Conservation (phyloP, 2,797 vertebrate genomes). For the Galaxias olidus region DNA sequence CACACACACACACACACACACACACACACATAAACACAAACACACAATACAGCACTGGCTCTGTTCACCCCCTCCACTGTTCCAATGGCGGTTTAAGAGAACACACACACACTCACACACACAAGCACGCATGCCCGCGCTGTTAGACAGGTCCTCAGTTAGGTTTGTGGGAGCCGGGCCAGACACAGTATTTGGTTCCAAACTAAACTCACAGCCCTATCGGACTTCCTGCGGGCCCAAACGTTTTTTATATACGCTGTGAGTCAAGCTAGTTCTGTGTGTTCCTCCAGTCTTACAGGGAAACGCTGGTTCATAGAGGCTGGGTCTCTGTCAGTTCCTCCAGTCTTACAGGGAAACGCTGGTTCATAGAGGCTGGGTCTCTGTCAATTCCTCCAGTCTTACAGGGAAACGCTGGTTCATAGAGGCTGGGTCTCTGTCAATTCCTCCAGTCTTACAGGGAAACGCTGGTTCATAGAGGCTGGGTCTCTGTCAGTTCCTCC, state of each 20-base stretch:
- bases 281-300: no score
- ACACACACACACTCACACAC: slow-evolving; percentile 15
- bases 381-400: no score
- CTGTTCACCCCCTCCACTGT: no score
- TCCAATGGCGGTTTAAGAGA: slow-evolving; percentile 20
- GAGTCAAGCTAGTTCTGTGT: background rate
- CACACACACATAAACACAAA: background rate
- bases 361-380: no score
- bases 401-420: no score
- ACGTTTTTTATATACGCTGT: slow-evolving; percentile 12
- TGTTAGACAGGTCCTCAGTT: slow-evolving; percentile 28
- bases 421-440: no score
- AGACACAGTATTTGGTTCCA: slow-evolving; percentile 8
- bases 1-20: slow-evolving; percentile 7
- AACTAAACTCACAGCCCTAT: slow-evolving; percentile 37
- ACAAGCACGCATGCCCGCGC: background rate
- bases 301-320: no score
- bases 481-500: no score
- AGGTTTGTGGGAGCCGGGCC: slow-evolving; percentile 8
- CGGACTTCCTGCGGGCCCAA: background rate
- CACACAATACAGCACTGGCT: background rate
- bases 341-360: no score
- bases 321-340: no score
- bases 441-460: no score
- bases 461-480: no score